These are phyloP conservation scores for Pseudochaenichthys georgianus DNA, from an alignment of 2,797 vertebrate genomes.

Conservation along the genomic window DNA sequence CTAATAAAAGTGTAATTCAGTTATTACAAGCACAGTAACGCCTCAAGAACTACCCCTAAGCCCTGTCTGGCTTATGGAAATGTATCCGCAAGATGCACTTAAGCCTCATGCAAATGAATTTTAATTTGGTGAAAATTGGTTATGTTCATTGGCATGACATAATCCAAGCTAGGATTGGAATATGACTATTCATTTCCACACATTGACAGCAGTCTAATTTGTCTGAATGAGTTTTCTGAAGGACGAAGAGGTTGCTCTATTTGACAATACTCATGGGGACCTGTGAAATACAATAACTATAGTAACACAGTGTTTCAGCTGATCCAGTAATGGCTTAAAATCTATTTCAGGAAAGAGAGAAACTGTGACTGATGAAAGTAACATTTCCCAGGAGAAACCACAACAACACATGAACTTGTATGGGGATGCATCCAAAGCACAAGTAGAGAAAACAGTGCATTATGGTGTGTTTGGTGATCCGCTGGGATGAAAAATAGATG, in stretches of 20 bases:
- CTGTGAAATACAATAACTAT: slow-evolving; percentile 23
- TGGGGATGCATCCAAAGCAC: slow-evolving; percentile 6
- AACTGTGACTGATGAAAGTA: slow-evolving; percentile 44
- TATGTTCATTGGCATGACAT: slow-evolving; percentile 61
- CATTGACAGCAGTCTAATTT: slow-evolving; percentile 10
- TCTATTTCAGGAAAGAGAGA: slow-evolving; percentile 31
- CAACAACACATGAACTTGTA: neutral
- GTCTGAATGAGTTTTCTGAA: neutral
- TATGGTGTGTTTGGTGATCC: neutral
- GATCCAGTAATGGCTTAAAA: slow-evolving; percentile 32
- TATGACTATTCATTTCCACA: slow-evolving; percentile 25
- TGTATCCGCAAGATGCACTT: slow-evolving; percentile 67
- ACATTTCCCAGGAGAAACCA: slow-evolving; percentile 42
- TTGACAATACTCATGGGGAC: slow-evolving; percentile 15
- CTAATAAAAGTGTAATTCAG: slow-evolving; percentile 80
- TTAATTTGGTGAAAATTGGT: slow-evolving; percentile 69
- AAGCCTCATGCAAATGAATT: slow-evolving; percentile 67
- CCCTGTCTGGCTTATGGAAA: slow-evolving; percentile 68
- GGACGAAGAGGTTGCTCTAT: slow-evolving; percentile 16
- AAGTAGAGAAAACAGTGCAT: neutral
- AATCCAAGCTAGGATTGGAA: slow-evolving; percentile 19
- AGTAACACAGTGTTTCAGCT: slow-evolving; percentile 41
- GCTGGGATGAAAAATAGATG: slow-evolving; percentile 31
- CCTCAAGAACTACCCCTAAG: slow-evolving; percentile 71
- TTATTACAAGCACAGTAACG: slow-evolving; percentile 73